Evolutionary conservation across 2,888 invertebrate species (phyloP), one percentile per base, ranked within the genome.

Genomic region (Pseudeuparius sepicola): DNA sequence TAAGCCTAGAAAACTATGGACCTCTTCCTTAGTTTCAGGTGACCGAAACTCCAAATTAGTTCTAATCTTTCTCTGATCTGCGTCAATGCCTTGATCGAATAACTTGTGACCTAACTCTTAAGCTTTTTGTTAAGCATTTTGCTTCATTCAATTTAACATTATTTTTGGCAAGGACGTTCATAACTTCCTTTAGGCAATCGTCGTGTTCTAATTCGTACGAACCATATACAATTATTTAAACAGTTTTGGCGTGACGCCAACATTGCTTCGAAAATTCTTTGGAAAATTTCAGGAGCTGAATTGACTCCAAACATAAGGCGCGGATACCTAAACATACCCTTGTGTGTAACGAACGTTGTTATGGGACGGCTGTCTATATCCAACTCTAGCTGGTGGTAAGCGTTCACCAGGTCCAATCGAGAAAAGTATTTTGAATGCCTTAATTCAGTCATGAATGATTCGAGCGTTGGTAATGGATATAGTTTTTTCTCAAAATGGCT

Each of bases 201-300:
- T 54, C 47, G 40, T 54, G 54, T 23, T 53, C 47, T 16, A 39
- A 36, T 41, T 47, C 42, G 1, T 37, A 40, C 9, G 18, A 18
- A 5, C 52, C 53, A 42, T 39, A 50, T 5, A 52, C 33, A 9
- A 55, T 33, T 9, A 49, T 50, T 52, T n/a, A 49, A 9, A 11
- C 40, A 40, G 15, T 46, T 46, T 26, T 46, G 33, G 31, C 51
- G 51, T 16, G 41, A 17, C 4, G 50, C 37, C 5, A 54, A 29
- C 40, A 31, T 7, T 20, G 20, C 20, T 20, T 20, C 20, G 9
- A 20, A 42, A 4, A 44, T 43, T 35, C 46, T 37, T 39, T 56
- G 55, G 27, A 42, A 52, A 20, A 46, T 50, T 36, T 48, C 48
- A 5, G 51, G 50, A 4, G 52, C 50, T 4, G 53, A 58, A 20